Conservation (phyloP, 2,113 vertebrate genomes). For the Oncorhynchus clarkii region DNA sequence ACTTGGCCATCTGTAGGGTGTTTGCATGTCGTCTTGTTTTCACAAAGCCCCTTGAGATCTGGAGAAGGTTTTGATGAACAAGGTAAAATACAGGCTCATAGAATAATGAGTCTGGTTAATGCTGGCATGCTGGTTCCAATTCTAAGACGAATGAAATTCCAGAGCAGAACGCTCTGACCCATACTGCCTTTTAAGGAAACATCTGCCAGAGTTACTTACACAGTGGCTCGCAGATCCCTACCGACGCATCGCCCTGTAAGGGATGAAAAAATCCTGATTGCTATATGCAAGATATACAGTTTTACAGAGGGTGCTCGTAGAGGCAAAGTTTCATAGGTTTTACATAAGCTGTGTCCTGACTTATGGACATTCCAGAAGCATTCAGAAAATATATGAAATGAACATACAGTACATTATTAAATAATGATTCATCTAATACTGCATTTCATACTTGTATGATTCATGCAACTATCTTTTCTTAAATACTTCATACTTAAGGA, state of each 20-base stretch:
- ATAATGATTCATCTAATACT: not conserved
- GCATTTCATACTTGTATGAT: not conserved
- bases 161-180: conserved; percentile 21
- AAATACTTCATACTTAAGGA: conserved; percentile 32
- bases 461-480: not conserved
- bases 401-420: not conserved
- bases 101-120: conserved; percentile 17
- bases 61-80: too few relatives aligned
- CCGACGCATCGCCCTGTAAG: conserved; percentile 11
- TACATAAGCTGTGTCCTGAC: too few relatives aligned
- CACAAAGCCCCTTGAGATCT: too few relatives aligned
- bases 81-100: not conserved
- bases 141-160: conserved; percentile 34
- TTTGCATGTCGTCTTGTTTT: too few relatives aligned
- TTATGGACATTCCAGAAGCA: too few relatives aligned
- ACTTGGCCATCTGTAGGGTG: not conserved
- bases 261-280: conserved; percentile 14
- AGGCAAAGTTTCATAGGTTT: not conserved
- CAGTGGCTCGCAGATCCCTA: conserved; percentile 24
- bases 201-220: conserved; percentile 39
- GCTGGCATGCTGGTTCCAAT: conserved; percentile 12
- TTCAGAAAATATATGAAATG: not conserved
- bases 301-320: not conserved
- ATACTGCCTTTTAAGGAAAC: conserved; percentile 52
- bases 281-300: not conserved